phyloP scores from a whole-genome alignment of 1,140 invertebrate species.

The Euura saliciscinereae region DNA sequence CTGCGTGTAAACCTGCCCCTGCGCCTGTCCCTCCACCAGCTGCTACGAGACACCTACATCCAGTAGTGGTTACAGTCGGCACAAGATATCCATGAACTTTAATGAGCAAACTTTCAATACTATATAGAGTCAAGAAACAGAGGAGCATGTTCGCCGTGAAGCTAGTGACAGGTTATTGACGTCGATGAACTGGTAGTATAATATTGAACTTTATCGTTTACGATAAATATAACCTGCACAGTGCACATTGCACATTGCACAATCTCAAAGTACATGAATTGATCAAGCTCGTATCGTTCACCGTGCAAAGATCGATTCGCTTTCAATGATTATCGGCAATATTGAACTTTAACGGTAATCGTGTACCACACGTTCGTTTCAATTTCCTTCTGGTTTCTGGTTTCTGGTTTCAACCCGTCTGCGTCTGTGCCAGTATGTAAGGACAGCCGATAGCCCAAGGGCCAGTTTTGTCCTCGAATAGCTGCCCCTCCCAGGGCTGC shows the following conservation, averaged over 20 bases:
- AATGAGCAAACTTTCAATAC: not conserved
- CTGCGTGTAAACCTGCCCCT: not conserved
- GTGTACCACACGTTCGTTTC: not conserved
- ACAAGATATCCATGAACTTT: constrained; percentile 1
- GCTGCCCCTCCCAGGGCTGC: not conserved
- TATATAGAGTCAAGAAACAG: not conserved
- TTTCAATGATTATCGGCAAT: no score
- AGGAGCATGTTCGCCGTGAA: not conserved
- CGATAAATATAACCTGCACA: no score
- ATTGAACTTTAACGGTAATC: not conserved
- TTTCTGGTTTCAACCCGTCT: no score
- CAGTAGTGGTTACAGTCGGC: not conserved
- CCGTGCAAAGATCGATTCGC: no score
- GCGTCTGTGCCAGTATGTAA: not conserved
- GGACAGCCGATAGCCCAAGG: constrained; percentile 6
- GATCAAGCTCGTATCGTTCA: no score
- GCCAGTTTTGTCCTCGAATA: constrained; percentile 4
- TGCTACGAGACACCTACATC: not conserved
- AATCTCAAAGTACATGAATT: no score
- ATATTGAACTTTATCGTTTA: no score
- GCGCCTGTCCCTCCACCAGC: not conserved
- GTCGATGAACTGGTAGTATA: constrained; percentile 20
- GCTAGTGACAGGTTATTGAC: constrained; percentile 20
- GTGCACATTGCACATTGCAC: no score
- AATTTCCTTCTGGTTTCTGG: no score